Base-by-base conservation (phyloP, 2,888 invertebrate species). In the Timandra comae region DNA sequence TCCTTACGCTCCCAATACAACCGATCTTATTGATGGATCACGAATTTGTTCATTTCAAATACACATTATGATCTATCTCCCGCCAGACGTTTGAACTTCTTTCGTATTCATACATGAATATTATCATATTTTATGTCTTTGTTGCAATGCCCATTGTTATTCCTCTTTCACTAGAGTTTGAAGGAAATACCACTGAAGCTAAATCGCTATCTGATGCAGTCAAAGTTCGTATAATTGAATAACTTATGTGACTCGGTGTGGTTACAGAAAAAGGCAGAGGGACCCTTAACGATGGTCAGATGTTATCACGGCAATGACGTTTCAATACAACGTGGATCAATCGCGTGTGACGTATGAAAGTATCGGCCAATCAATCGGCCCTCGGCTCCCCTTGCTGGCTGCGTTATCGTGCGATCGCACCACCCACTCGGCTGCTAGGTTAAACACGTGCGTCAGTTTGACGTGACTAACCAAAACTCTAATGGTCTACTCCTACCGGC, bases 241-340 rank as follows among this genome's bases (percentile, higher is more conserved):
- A 73, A 64, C 66, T 77, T 72, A 81, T 79, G 70, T 60, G 57
- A 49, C 42, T 46, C 44, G 49, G 50, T 46, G 55, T 69, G 56
- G 61, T 59, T 63, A 58, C 58, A 57, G 55, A 62, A 63, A 65
- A 61, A 56, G 62, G 60, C 53, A 55, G 60, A 51, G 60, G 50
- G 53, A 57, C 60, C 56, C 67, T n/a, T 82, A 81, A 81, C 80
- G 80, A 81, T 72, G 71, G 56, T 55, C 49, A 61, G 81, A 81
- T 84, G 56, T 48, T 78, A 84, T 84, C 85, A 43, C 44, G 43
- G 41, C 56, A 60, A 62, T 78, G 85, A 84, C 84, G 75, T 80
- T 85, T 85, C 85, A 85, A 85, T 85, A 84, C 80, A 64, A 68
- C 71, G 60, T 66, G 70, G 66, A 76, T 72, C 79, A 71, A 64